Conservation (phyloP, 2,113 vertebrate species). For the Pachycephala philippinensis region DNA sequence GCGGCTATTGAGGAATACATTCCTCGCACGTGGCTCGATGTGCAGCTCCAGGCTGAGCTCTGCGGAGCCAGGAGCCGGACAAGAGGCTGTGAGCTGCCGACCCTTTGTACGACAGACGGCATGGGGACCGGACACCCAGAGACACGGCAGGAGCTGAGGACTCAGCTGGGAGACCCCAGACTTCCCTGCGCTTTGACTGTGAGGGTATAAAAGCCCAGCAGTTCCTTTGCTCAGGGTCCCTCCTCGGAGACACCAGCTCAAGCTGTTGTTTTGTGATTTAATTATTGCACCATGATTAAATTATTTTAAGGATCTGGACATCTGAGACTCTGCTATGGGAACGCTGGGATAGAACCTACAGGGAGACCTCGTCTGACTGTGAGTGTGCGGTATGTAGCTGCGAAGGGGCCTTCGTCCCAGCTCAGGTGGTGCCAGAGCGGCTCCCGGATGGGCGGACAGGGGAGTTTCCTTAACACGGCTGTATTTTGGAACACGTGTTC, state of each 20-base stretch:
- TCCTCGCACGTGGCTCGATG: rapidly evolving
- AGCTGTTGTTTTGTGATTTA: not conserved
- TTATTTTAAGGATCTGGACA: not conserved
- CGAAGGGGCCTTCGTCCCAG: not conserved
- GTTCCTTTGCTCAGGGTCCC: not conserved
- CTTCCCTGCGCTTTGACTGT: not conserved
- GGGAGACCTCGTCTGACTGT: not conserved
- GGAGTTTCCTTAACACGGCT: not conserved
- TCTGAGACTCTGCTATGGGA: not conserved
- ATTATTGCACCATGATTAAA: not conserved
- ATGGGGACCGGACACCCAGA: rapidly evolving
- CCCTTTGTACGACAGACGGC: rapidly evolving
- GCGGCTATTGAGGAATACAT: not conserved
- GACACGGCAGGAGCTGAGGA: not conserved
- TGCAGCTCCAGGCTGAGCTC: not conserved
- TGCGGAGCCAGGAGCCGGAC: not conserved
- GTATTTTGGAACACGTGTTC: rapidly evolving
- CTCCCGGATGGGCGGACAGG: not conserved
- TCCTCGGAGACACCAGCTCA: not conserved
- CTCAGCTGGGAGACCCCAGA: not conserved
- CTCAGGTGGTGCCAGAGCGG: not conserved
- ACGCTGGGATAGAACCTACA: too few relatives aligned
- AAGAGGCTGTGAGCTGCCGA: rapidly evolving
- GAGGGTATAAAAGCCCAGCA: not conserved
- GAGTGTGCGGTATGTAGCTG: not conserved